Evolutionary conservation across 2,113 vertebrate genomes (phyloP).

Genomic region (Bufo bufo): DNA sequence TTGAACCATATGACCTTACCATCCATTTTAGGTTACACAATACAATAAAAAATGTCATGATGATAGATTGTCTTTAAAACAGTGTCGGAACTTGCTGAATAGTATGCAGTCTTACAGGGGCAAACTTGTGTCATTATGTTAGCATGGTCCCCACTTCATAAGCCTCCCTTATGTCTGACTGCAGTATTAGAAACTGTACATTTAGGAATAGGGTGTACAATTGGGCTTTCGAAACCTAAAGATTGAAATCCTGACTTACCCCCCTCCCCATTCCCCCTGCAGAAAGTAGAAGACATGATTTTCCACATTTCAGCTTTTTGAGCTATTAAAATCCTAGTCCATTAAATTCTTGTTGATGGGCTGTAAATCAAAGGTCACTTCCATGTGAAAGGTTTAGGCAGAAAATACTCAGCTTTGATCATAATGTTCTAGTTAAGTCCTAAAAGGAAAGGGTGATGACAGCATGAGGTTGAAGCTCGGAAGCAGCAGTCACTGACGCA

Average conservation of each 20-base stretch:
- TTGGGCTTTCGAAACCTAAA: not conserved
- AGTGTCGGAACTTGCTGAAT: not conserved
- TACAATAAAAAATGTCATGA: conserved; percentile 26
- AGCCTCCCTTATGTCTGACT: not conserved
- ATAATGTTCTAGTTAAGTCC: not conserved
- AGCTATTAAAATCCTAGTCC: not conserved
- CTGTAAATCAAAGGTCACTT: conserved; percentile 23
- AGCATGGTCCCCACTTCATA: not conserved
- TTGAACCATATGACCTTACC: not conserved
- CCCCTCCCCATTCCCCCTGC: not conserved
- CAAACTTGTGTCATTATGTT: not conserved
- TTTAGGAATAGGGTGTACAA: not conserved
- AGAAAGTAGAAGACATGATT: not conserved
- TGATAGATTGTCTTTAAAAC: conserved; percentile 30
- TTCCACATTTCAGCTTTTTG: not conserved
- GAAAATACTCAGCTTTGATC: conserved; percentile 14
- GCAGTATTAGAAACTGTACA: not conserved
- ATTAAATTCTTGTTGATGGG: not conserved
- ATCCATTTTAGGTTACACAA: conserved; percentile 20
- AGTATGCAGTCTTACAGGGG: not conserved
- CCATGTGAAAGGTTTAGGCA: not conserved
- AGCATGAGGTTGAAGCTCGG: not conserved
- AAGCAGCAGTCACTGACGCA: not conserved
- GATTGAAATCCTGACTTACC: not conserved
- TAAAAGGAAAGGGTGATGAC: conserved; percentile 28